Conservation (phyloP, 92 coral and sea anemone species). For the Phenganax stokvisi region DNA sequence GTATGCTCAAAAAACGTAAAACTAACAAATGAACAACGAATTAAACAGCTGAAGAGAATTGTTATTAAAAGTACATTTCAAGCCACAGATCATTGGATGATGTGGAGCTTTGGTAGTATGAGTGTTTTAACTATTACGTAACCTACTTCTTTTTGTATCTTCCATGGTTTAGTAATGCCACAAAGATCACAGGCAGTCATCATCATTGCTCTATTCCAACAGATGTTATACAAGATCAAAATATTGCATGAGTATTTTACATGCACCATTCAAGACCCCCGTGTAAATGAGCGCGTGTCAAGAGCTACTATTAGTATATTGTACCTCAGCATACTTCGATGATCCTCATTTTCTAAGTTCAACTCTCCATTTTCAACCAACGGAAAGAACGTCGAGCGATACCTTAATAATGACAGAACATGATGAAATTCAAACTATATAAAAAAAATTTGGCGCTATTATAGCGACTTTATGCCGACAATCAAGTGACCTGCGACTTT, state of each 20-base stretch:
- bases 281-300: background rate
- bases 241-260: background rate
- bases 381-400: slow-evolving; percentile 85
- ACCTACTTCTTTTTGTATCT: slow-evolving; percentile 76
- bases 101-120: background rate
- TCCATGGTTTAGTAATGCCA: slow-evolving; percentile 98
- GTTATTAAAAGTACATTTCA: no score
- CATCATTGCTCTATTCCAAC: slow-evolving; percentile 73
- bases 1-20: no score
- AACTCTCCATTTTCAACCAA: slow-evolving; percentile 79
- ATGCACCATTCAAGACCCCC: background rate
- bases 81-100: background rate
- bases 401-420: slow-evolving; percentile 37
- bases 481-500: no score
- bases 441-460: no score
- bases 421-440: no score
- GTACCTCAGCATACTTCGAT: slow-evolving; percentile 95
- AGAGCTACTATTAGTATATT: background rate
- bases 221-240: background rate
- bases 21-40: no score
- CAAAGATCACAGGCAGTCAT: slow-evolving; percentile 98
- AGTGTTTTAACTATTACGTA: background rate
- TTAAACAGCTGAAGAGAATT: no score
- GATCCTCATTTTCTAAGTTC: slow-evolving; percentile 67
- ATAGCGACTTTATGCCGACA: no score